phyloP scores from a whole-genome alignment of 2,113 vertebrate genomes.

The Parus major region DNA sequence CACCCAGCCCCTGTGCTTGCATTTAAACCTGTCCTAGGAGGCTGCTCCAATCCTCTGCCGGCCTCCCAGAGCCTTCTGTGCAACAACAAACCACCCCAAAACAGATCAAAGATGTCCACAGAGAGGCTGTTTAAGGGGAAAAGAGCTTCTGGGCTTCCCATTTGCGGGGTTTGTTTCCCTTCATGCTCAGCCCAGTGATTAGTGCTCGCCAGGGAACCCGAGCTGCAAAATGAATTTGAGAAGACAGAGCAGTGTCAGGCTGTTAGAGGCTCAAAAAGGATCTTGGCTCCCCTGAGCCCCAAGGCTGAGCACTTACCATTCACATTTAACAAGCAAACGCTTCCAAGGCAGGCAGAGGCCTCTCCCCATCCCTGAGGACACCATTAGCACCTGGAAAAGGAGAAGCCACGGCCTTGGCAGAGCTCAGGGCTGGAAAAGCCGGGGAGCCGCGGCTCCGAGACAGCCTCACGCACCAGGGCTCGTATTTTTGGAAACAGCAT shows the following conservation, averaged over 20 bases:
- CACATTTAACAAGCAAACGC: slow-evolving; percentile 33
- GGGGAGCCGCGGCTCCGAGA: background rate
- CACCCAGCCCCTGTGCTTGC: background rate
- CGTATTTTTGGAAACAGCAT: slow-evolving; percentile 15
- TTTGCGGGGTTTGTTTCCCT: slow-evolving; percentile 13
- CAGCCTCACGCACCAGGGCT: background rate
- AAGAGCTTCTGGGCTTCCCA: slow-evolving; percentile 49
- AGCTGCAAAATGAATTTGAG: slow-evolving; percentile 37
- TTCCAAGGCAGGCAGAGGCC: background rate
- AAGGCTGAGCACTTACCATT: slow-evolving; percentile 12
- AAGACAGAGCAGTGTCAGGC: slow-evolving; percentile 56
- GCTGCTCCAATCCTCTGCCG: background rate
- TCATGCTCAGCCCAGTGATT: slow-evolving; percentile 38
- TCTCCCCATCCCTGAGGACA: background rate
- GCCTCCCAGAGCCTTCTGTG: background rate
- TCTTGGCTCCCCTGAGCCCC: slow-evolving; percentile 40
- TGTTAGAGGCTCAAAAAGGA: slow-evolving; percentile 36
- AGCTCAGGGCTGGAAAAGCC: background rate
- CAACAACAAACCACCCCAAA: background rate
- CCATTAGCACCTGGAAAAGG: slow-evolving; percentile 49
- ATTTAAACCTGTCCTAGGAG: background rate
- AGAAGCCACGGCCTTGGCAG: slow-evolving; percentile 12
- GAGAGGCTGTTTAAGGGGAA: slow-evolving; percentile 13
- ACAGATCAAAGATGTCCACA: slow-evolving; percentile 1
- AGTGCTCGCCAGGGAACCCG: background rate